A percentile compares a stretch with the other conserved stretches of the same genome.
Evolutionary conservation across 2,888 invertebrate species (phyloP).

Genomic region (Eilema depressum): DNA sequence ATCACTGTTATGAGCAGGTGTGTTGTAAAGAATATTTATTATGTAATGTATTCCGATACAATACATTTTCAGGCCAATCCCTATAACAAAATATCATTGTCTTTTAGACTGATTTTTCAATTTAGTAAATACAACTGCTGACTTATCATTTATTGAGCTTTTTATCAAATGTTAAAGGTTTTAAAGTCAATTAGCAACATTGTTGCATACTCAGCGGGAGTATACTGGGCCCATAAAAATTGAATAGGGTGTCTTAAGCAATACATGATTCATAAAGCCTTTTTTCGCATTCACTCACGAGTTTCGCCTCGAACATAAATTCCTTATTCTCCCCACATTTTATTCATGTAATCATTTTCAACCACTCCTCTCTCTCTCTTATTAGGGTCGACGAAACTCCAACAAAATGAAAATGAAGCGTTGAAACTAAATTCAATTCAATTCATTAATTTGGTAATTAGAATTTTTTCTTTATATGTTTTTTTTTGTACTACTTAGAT

Average conservation of each 20-base stretch:
- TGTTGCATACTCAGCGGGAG: too few relatives aligned
- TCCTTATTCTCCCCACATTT: background rate
- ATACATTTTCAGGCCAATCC: background rate
- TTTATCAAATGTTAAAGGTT: too few relatives aligned
- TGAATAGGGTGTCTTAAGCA: too few relatives aligned
- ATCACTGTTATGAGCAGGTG: too few relatives aligned
- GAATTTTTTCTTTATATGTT: too few relatives aligned
- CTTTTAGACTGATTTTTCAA: background rate
- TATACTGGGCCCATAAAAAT: too few relatives aligned
- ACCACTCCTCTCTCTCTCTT: background rate
- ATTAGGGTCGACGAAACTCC: background rate
- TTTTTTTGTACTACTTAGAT: too few relatives aligned
- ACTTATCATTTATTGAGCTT: too few relatives aligned
- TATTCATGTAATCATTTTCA: background rate
- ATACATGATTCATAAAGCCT: background rate
- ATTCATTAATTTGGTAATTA: too few relatives aligned
- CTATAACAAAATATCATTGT: background rate
- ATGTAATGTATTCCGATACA: background rate
- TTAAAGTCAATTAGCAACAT: too few relatives aligned
- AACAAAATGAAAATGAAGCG: background rate
- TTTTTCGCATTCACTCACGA: background rate
- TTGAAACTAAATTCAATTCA: background rate
- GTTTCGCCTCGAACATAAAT: background rate
- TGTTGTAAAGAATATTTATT: background rate
- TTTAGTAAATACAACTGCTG: background rate